These are phyloP conservation scores for Phalera bucephala DNA, from an alignment of 2,888 invertebrate species.

Conservation along the genomic window DNA sequence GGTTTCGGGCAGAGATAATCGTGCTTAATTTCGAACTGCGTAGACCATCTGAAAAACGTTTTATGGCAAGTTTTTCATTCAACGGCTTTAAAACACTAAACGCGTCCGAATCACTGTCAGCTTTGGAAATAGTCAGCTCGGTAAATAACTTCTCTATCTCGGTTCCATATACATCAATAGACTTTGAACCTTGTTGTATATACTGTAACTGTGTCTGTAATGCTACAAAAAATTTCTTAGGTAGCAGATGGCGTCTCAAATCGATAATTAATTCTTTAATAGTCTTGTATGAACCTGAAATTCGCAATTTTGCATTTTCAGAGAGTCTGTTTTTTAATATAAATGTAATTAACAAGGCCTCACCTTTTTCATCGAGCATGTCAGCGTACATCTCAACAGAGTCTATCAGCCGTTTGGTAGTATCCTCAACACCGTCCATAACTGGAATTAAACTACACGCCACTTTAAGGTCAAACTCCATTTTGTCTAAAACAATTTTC, in stretches of 20 bases:
- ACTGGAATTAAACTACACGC: slow-evolving; percentile 10
- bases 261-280: too few species aligned
- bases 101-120: too few species aligned
- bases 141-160: too few species aligned
- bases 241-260: too few species aligned
- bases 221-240: too few species aligned
- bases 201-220: too few species aligned
- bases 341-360: slow-evolving; percentile 1
- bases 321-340: too few species aligned
- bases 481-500: background rate
- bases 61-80: slow-evolving; percentile 8
- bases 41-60: slow-evolving; percentile 6
- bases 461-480: slow-evolving; percentile 8
- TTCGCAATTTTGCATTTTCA: too few species aligned
- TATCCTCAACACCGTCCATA: slow-evolving; percentile 4
- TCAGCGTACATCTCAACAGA: slow-evolving; percentile 7
- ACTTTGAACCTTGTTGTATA: too few species aligned
- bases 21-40: slow-evolving; percentile 2
- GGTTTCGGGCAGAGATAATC: slow-evolving; percentile 8
- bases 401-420: slow-evolving; percentile 6
- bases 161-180: too few species aligned
- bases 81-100: slow-evolving; percentile 2
- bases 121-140: too few species aligned
- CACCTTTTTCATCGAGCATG: slow-evolving; percentile 3
- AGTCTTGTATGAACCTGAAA: too few species aligned